phyloP scores from a whole-genome alignment of 2,113 vertebrate genomes.

The Pogonocichla stellata region DNA sequence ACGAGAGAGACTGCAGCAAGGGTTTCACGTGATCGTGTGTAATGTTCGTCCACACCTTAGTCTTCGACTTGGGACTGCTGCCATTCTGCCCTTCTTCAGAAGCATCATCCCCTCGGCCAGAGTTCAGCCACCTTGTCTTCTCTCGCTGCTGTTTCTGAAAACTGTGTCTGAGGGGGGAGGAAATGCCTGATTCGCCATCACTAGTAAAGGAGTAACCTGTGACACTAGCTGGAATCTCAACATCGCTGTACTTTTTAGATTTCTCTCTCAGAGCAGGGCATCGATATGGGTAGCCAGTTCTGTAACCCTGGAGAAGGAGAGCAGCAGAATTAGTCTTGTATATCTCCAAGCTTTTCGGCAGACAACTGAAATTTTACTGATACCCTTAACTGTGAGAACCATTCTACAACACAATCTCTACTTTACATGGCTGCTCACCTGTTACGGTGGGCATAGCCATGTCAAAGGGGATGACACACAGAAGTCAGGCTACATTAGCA shows the following conservation, averaged over 20 bases:
- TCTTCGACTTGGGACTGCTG: constrained; percentile 99
- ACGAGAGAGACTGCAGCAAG: constrained; percentile 99
- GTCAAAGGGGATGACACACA: neutral
- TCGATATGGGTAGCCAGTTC: constrained; percentile 96
- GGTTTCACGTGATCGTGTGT: constrained; percentile 99
- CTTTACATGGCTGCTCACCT: neutral
- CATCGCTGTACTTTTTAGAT: constrained; percentile 95
- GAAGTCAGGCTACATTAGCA: neutral
- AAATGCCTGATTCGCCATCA: constrained; percentile 92
- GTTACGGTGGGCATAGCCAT: neutral
- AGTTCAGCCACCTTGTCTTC: constrained; percentile 96
- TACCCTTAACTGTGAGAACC: neutral
- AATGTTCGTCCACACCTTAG: constrained; percentile 99
- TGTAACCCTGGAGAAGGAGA: constrained; percentile 85
- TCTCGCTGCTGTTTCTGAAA: constrained; percentile 99
- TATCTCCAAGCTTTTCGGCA: neutral
- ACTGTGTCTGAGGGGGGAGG: constrained; percentile 99
- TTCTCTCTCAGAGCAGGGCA: constrained; percentile 96
- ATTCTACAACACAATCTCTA: neutral
- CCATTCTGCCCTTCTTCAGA: constrained; percentile 91
- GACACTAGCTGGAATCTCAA: constrained; percentile 87
- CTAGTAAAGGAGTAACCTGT: constrained; percentile 90
- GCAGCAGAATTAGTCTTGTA: neutral
- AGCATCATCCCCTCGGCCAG: constrained; percentile 89
- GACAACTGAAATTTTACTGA: neutral